phyloP scores from a whole-genome alignment of 2,113 vertebrate species.

The Ardeotis arabs region DNA sequence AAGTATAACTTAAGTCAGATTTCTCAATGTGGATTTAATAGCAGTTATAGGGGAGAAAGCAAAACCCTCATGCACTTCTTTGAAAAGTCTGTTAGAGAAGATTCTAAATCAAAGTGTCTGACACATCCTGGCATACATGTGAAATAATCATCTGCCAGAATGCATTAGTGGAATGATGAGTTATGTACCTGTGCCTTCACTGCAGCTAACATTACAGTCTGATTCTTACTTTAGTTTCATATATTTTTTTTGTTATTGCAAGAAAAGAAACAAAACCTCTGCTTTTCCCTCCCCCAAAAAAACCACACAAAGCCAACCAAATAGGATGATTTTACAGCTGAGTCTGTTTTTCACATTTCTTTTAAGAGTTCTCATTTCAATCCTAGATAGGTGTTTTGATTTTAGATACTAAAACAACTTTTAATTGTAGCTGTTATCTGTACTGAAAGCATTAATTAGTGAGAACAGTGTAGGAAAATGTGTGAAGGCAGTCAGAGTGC shows the following conservation, averaged over 20 bases:
- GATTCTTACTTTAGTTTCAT: background rate
- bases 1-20: background rate
- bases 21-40: background rate
- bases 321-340: background rate
- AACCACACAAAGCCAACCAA: background rate
- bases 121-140: background rate
- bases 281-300: background rate
- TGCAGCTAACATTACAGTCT: background rate
- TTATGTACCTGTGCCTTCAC: background rate
- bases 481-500: background rate
- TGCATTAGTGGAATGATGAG: constrained; percentile 3
- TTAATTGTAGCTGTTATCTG: background rate
- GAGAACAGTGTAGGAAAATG: background rate
- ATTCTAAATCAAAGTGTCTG: constrained; percentile 41
- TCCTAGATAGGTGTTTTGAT: background rate
- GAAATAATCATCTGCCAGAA: constrained; percentile 29
- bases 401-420: background rate
- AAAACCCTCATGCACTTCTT: background rate
- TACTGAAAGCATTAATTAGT: background rate
- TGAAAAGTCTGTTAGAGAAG: constrained; percentile 11
- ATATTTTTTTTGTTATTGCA: background rate
- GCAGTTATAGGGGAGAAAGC: background rate
- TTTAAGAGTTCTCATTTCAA: background rate
- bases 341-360: background rate
- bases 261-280: background rate